A percentile compares a stretch with the other conserved stretches of the same genome.
phyloP scores from a whole-genome alignment of 30 jellyfish, hydroid and myxozoan genomes.

The Morbakka virulenta region DNA sequence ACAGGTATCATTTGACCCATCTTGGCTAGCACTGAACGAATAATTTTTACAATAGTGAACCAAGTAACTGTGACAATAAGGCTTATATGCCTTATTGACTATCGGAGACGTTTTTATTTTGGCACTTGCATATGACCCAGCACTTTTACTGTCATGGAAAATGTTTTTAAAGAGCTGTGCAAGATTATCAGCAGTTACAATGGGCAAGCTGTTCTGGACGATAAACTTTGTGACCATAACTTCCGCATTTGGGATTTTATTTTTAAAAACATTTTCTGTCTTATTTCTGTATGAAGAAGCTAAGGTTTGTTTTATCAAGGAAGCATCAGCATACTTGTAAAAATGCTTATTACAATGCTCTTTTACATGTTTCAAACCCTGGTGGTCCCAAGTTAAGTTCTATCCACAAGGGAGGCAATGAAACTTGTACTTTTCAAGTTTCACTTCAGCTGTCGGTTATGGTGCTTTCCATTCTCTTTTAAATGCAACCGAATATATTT shows the following conservation, averaged over 20 bases:
- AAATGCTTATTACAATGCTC: slow-evolving; percentile 11
- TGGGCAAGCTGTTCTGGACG: slow-evolving; percentile 10
- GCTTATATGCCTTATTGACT: neutral
- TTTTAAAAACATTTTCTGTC: slow-evolving; percentile 5
- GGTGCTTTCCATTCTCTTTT: too few species aligned
- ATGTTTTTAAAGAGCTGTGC: neutral
- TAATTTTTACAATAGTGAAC: too few species aligned
- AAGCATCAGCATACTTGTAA: slow-evolving; percentile 13
- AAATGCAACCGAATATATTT: too few species aligned
- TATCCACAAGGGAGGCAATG: too few species aligned
- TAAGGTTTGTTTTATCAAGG: slow-evolving; percentile 31
- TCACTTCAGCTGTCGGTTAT: too few species aligned
- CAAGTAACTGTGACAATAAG: neutral
- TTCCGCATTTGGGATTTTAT: too few species aligned
- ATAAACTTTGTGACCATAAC: too few species aligned
- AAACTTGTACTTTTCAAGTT: too few species aligned
- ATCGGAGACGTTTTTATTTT: neutral
- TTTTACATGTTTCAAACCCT: slow-evolving; percentile 42
- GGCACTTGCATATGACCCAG: neutral
- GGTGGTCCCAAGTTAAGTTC: slow-evolving; percentile 17
- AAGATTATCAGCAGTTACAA: slow-evolving; percentile 5
- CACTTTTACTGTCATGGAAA: neutral
- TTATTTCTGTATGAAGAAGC: slow-evolving; percentile 20
- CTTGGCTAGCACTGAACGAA: too few species aligned
- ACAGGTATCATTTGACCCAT: too few species aligned